Evolutionary conservation across 2,888 invertebrate species (phyloP).

Genomic region (Drosophila borealis): DNA sequence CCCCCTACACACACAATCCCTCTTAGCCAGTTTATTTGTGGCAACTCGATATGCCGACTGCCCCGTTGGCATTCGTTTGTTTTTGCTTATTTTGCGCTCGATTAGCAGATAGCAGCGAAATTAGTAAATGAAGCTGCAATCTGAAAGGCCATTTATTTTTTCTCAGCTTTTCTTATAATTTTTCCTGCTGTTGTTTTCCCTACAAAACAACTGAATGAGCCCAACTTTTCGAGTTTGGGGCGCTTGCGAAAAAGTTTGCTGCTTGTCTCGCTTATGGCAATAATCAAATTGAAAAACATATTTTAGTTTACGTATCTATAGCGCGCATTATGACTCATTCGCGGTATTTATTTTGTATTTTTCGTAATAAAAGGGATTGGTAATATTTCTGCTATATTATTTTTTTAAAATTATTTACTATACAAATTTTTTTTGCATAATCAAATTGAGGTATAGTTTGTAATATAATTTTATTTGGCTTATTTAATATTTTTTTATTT

Average conservation of each 20-base stretch:
- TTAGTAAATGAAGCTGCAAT: slow-evolving; percentile 82
- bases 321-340: slow-evolving; percentile 43
- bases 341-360: slow-evolving; percentile 2
- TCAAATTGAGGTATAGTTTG: too few species aligned
- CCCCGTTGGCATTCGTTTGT: slow-evolving; percentile 50
- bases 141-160: slow-evolving; percentile 76
- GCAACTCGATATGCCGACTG: slow-evolving; percentile 59
- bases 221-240: slow-evolving; percentile 10
- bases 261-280: slow-evolving; percentile 63
- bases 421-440: too few species aligned
- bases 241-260: slow-evolving; percentile 43
- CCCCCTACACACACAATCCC: neutral
- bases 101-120: slow-evolving; percentile 78
- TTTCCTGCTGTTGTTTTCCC: slow-evolving; percentile 4
- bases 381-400: neutral
- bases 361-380: too few species aligned
- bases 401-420: too few species aligned
- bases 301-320: slow-evolving; percentile 17
- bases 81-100: slow-evolving; percentile 81
- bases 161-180: slow-evolving; percentile 22
- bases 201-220: slow-evolving; percentile 9
- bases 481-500: too few species aligned
- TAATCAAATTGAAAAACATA: slow-evolving; percentile 69
- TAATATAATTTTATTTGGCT: too few species aligned
- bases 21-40: slow-evolving; percentile 6